Evolutionary conservation across 1,140 invertebrate species (phyloP).

Genomic region (Cotesia vestalis): DNA sequence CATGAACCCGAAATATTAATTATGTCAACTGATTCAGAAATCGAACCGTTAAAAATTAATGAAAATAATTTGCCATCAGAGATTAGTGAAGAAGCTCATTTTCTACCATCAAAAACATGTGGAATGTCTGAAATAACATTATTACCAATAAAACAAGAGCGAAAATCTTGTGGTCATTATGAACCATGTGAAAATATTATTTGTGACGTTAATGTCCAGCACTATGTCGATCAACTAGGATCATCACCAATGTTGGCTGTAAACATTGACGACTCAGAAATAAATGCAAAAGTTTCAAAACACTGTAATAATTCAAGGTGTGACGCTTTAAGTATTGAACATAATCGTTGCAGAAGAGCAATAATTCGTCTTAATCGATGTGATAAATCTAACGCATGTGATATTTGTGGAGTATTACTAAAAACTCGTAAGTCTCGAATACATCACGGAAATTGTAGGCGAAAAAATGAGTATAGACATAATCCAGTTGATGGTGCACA

Average conservation of each 20-base stretch:
- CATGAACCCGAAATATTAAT: too few species aligned
- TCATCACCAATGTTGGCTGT: slow-evolving; percentile 52
- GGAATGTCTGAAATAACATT: slow-evolving; percentile 59
- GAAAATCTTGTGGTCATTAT: slow-evolving; percentile 56
- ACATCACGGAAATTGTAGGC: slow-evolving; percentile 56
- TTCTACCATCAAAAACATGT: slow-evolving; percentile 55
- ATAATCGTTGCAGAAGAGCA: slow-evolving; percentile 56
- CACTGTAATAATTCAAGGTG: slow-evolving; percentile 54
- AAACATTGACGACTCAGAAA: slow-evolving; percentile 53
- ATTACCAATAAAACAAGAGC: slow-evolving; percentile 48
- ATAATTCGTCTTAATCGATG: slow-evolving; percentile 49
- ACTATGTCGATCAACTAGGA: slow-evolving; percentile 51
- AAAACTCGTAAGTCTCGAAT: slow-evolving; percentile 51
- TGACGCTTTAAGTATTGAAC: slow-evolving; percentile 60
- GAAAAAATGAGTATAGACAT: slow-evolving; percentile 54
- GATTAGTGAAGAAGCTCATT: slow-evolving; percentile 38
- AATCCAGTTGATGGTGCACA: slow-evolving; percentile 49
- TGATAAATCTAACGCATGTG: slow-evolving; percentile 50
- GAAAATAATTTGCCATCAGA: neutral
- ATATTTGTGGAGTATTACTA: slow-evolving; percentile 54
- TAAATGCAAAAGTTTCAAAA: slow-evolving; percentile 52
- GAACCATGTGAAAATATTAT: slow-evolving; percentile 57
- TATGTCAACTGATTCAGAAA: too few species aligned
- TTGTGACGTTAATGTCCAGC: slow-evolving; percentile 55
- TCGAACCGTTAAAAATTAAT: too few species aligned